Base-by-base conservation (phyloP, 2,888 invertebrate species). In the Sinodicranocentrus sp. region DNA sequence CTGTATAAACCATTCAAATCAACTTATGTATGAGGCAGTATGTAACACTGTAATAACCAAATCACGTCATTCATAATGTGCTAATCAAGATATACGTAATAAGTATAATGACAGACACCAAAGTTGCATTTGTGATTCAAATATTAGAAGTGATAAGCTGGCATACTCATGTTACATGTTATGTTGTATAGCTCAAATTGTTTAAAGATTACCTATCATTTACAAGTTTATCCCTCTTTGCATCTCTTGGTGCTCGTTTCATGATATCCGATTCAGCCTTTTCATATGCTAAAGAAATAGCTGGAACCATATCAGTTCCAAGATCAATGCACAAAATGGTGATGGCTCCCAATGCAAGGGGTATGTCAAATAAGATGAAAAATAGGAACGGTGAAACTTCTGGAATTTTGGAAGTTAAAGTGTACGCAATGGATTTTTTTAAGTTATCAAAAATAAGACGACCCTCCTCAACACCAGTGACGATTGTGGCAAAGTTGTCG, bases 241-340 rank as follows among this genome's bases (percentile, higher is more conserved):
- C n/a, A n/a, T n/a, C n/a, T 87, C 94, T 92, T 0, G 95, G 93
- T 82, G 90, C 89, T 84, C 92, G 90, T 89, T 92, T 92, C 95
- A 95, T 95, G 89, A 95, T 95, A 90, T 95, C 94, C 21, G 93
- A 92, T 90, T 95, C 95, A 0, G 94, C 92, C 82, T 90, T 91
- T 90, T 95, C 95, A 89, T 95, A 94, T 3, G 95, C 94, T 39
- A 95, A 90, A 0, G 95, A 93, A 86, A 95, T 94, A 6, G 95
- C 95, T 2, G 95, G 95, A 21, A 85, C 92, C 90, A 98, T 98
- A 94, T 98, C 98, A 90, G 98, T 98, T 94, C 98, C 98, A 92
- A 98, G 94, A 94, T 98, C 98, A 92, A 98, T 98, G 94, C 98
- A 98, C 89, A 98, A 94, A 92, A 98, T 98, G 89, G 98, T 98